Percentiles rank a stretch among this genome's conserved stretches.
These are phyloP conservation scores for Tadarida brasiliensis DNA, from an alignment of 2,797 vertebrate genomes.

Conservation along the genomic window DNA sequence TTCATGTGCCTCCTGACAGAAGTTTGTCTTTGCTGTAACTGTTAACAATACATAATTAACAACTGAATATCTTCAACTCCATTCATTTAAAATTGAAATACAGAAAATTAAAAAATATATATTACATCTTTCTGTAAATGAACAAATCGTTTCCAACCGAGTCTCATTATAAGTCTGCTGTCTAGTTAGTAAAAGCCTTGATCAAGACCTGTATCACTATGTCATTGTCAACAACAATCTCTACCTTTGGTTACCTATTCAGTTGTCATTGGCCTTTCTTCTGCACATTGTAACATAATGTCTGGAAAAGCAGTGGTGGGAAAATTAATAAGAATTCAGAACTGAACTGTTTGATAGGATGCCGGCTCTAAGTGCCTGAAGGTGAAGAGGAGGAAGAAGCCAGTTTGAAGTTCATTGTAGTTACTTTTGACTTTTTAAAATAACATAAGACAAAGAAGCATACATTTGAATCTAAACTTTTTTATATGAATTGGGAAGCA, in stretches of 20 bases:
- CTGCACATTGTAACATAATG: neutral
- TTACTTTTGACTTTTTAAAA: slow-evolving; percentile 1
- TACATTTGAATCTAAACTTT: neutral
- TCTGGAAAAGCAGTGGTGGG: neutral
- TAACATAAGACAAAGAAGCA: neutral
- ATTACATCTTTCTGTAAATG: neutral
- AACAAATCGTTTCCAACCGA: neutral
- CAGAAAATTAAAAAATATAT: neutral
- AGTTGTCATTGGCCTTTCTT: neutral
- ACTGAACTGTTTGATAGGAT: neutral
- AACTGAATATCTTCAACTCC: neutral
- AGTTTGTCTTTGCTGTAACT: neutral
- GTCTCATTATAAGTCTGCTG: neutral
- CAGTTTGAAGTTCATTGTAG: neutral
- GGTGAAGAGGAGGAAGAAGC: neutral
- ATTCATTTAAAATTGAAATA: neutral
- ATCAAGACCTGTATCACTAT: neutral
- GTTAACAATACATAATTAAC: neutral
- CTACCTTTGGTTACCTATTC: neutral
- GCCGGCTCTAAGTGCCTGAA: neutral
- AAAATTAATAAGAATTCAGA: neutral
- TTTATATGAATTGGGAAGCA: neutral
- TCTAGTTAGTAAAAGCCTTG: neutral
- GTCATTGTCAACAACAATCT: neutral
- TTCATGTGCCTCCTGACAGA: neutral